A percentile compares a stretch with the other conserved stretches of the same genome.
These are phyloP conservation scores for Mastigias papua DNA, from an alignment of 30 jellyfish, hydroid and myxozoan species.

Conservation along the genomic window DNA sequence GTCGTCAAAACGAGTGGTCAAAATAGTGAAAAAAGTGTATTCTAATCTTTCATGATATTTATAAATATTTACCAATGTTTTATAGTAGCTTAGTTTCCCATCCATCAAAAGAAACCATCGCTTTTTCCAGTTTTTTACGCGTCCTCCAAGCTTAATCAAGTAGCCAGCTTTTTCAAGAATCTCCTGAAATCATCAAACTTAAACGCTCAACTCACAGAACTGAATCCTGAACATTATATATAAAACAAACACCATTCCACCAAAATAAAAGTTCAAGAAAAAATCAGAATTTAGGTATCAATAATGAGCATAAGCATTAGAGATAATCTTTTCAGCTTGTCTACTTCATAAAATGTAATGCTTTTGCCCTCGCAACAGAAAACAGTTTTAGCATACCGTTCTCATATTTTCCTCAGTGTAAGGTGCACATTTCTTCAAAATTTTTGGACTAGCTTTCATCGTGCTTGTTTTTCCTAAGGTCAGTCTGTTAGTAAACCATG, in stretches of 20 bases:
- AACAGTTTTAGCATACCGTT: constrained; percentile 54
- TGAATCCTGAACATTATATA: too few species aligned
- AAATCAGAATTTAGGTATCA: too few species aligned
- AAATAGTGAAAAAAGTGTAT: too few species aligned
- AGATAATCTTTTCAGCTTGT: too few species aligned
- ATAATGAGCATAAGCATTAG: too few species aligned
- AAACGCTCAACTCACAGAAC: too few species aligned
- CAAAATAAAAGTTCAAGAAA: too few species aligned
- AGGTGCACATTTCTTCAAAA: constrained; percentile 84
- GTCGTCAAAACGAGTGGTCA: too few species aligned
- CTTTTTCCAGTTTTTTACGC: constrained; percentile 91
- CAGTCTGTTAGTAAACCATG: constrained; percentile 1
- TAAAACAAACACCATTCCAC: too few species aligned
- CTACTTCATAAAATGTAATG: too few species aligned
- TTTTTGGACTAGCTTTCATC: constrained; percentile 21
- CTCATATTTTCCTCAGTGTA: constrained; percentile 91
- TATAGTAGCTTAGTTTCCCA: constrained; percentile 80
- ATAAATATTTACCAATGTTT: constrained; percentile 62
- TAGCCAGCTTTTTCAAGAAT: constrained; percentile 85
- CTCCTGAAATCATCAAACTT: constrained; percentile 76
- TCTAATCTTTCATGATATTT: too few species aligned
- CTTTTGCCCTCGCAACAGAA: too few species aligned
- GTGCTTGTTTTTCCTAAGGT: constrained; percentile 13
- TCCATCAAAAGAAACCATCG: constrained; percentile 90
- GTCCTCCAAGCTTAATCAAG: constrained; percentile 91